Evolutionary conservation across 2,797 vertebrate species (phyloP).

Genomic region (Enoplosus armatus): DNA sequence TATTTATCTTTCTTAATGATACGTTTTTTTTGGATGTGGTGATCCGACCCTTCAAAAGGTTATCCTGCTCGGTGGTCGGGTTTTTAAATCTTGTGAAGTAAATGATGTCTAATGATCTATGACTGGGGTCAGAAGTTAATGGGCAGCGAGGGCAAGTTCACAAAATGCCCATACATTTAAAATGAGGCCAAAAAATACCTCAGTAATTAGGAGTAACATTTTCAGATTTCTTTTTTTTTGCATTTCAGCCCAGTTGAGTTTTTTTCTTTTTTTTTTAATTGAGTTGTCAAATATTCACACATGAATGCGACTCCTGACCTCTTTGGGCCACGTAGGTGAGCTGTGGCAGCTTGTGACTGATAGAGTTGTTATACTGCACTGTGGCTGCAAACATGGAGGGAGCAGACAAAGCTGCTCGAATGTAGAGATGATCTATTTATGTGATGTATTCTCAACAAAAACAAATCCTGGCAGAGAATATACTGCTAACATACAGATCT

Average conservation of each 20-base stretch:
- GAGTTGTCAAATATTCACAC: slow-evolving; percentile 45
- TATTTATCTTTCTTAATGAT: slow-evolving; percentile 8
- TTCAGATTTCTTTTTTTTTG: slow-evolving; percentile 18
- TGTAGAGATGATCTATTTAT: neutral
- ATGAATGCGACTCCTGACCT: slow-evolving; percentile 22
- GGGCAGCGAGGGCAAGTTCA: slow-evolving; percentile 33
- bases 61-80: neutral
- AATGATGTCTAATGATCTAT: slow-evolving; percentile 19
- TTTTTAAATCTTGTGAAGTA: slow-evolving; percentile 31
- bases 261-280: neutral
- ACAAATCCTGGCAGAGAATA: neutral
- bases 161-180: slow-evolving; percentile 43
- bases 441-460: neutral
- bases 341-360: slow-evolving; percentile 7
- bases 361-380: neutral
- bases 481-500: neutral
- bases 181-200: slow-evolving; percentile 38
- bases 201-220: slow-evolving; percentile 44
- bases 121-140: slow-evolving; percentile 57
- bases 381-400: neutral
- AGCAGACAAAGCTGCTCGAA: neutral
- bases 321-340: slow-evolving; percentile 7
- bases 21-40: neutral
- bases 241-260: neutral
- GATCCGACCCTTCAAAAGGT: slow-evolving; percentile 33